Conservation (phyloP, 2,888 invertebrate genomes). For the Zygothrica quintamaculata region DNA sequence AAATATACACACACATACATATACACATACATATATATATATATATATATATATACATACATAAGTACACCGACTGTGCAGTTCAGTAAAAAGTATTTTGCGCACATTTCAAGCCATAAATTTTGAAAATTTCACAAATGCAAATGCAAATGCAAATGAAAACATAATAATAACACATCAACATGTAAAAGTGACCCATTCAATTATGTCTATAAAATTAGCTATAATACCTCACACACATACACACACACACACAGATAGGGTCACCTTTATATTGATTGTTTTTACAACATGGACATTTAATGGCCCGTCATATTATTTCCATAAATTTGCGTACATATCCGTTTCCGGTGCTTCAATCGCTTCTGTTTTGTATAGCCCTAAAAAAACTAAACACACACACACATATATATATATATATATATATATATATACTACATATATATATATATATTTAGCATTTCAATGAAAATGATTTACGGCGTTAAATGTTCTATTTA, state of each 20-base stretch:
- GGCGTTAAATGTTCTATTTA: conserved; percentile 77
- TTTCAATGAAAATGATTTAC: conserved; percentile 73
- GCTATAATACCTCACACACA: conserved; percentile 1
- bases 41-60: background rate
- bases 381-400: conserved; percentile 9
- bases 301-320: conserved; percentile 62
- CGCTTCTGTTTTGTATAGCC: conserved; percentile 26
- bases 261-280: conserved; percentile 45
- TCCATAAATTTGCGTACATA: conserved; percentile 77
- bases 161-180: conserved; percentile 54
- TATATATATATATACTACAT: conserved; percentile 11
- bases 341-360: conserved; percentile 74
- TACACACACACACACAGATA: conserved; percentile 1
- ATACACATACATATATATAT: background rate
- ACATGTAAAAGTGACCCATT: conserved; percentile 16
- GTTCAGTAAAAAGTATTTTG: conserved; percentile 70
- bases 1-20: conserved; percentile 13
- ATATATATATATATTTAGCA: conserved; percentile 65
- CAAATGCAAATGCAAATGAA: conserved; percentile 51
- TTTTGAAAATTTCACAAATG: conserved; percentile 40
- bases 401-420: background rate
- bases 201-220: too few relatives aligned
- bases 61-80: conserved; percentile 53
- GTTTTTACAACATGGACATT: conserved; percentile 47
- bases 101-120: conserved; percentile 76